Conservation (phyloP, 1,140 invertebrate genomes). For the Brachionus koreanus region DNA sequence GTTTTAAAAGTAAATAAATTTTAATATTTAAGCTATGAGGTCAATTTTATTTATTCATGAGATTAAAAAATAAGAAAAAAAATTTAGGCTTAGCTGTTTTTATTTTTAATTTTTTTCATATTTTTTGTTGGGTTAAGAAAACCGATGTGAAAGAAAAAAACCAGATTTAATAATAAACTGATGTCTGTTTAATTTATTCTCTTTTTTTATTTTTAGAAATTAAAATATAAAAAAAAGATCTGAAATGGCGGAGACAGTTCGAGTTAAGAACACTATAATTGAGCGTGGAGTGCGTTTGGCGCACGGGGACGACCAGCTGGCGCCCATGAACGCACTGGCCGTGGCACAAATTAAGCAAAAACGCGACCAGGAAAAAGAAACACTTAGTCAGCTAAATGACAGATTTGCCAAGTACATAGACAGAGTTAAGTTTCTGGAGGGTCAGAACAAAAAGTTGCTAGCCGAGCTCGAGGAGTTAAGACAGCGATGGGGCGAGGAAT, state of each 20-base stretch:
- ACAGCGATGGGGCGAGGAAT: conserved; percentile 37
- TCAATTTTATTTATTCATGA: too few species aligned
- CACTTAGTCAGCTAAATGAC: conserved; percentile 32
- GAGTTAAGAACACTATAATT: conserved; percentile 10
- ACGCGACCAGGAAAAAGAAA: conserved; percentile 41
- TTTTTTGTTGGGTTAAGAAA: too few species aligned
- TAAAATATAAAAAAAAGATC: neutral
- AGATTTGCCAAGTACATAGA: conserved; percentile 44
- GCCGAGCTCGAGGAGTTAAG: conserved; percentile 26
- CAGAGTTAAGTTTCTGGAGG: conserved; percentile 38
- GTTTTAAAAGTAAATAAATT: too few species aligned
- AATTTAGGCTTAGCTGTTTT: too few species aligned
- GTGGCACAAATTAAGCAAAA: conserved; percentile 20
- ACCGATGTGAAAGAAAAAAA: too few species aligned
- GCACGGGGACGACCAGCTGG: neutral
- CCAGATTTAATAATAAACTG: too few species aligned
- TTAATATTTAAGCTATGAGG: too few species aligned
- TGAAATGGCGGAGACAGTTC: conserved; percentile 32
- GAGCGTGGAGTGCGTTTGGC: conserved; percentile 31
- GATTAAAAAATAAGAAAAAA: too few species aligned
- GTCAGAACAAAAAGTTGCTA: conserved; percentile 38
- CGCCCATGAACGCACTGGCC: neutral
- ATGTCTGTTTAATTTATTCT: too few species aligned
- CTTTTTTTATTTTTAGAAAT: neutral
- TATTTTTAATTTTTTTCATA: too few species aligned